A percentile compares a stretch with the other conserved stretches of the same genome.
phyloP scores from a whole-genome alignment of 2,797 vertebrate genomes.

The Triplophysa bombifrons region DNA sequence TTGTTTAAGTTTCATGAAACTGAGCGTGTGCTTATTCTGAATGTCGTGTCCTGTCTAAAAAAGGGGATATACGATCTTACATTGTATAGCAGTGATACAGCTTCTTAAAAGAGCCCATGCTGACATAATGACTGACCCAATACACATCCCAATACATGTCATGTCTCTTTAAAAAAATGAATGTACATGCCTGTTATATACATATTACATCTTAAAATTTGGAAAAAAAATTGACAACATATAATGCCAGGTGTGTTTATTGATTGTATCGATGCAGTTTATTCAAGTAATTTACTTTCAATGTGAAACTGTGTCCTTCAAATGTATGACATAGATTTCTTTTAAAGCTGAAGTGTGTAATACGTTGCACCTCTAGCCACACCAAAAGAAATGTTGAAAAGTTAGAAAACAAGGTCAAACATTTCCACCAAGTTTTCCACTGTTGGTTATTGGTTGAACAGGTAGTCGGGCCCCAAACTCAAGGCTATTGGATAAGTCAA shows the following conservation, averaged over 20 bases:
- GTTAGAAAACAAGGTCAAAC: background rate
- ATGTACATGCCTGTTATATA: slow-evolving; percentile 4
- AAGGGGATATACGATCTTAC: background rate
- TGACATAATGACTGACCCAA: background rate
- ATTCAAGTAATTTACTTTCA: slow-evolving; percentile 4
- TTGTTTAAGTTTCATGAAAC: slow-evolving; percentile 6
- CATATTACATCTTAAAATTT: background rate
- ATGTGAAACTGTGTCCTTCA: slow-evolving; percentile 2
- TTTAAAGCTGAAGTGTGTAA: background rate
- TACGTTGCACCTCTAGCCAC: background rate
- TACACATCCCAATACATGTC: background rate
- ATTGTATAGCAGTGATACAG: background rate
- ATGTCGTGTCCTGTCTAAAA: slow-evolving; percentile 11
- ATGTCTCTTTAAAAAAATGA: slow-evolving; percentile 11
- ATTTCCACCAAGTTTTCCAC: background rate
- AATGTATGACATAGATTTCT: background rate
- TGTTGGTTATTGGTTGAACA: background rate
- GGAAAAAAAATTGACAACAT: background rate
- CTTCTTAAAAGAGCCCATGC: background rate
- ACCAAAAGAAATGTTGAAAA: background rate
- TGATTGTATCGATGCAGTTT: slow-evolving; percentile 28
- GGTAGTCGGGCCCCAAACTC: background rate
- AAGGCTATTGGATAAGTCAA: background rate
- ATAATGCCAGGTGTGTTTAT: slow-evolving; percentile 2
- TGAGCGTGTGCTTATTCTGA: background rate